Conservation (phyloP, 2,888 invertebrate species). For the Cataglyphis albicans region DNA sequence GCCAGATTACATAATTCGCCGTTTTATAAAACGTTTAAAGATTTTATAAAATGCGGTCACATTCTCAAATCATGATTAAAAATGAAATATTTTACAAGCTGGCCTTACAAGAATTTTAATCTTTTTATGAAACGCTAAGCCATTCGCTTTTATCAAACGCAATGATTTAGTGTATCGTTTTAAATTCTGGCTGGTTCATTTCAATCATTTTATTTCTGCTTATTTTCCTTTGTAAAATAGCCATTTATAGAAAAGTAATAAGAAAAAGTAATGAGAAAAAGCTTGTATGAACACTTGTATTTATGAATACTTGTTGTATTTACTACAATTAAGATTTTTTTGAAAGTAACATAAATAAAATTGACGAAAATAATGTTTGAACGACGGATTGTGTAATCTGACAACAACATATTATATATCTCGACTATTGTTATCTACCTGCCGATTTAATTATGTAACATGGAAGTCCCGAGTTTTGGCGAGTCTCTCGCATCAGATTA, state of each 20-base stretch:
- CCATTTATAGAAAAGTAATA: background rate
- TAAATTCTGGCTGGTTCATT: background rate
- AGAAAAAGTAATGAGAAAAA: background rate
- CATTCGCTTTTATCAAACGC: background rate
- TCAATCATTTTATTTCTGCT: background rate
- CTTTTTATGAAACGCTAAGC: too few relatives aligned
- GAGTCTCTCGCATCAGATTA: conserved; percentile 41
- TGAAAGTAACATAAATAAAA: background rate
- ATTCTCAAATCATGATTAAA: too few relatives aligned
- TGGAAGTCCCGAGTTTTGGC: conserved; percentile 37
- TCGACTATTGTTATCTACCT: conserved; percentile 35
- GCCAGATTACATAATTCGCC: too few relatives aligned
- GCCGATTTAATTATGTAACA: conserved; percentile 34
- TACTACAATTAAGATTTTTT: background rate
- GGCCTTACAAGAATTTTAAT: too few relatives aligned
- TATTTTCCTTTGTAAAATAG: background rate
- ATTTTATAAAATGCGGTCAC: too few relatives aligned
- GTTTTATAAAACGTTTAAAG: too few relatives aligned
- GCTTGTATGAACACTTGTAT: background rate
- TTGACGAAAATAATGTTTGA: background rate
- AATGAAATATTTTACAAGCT: too few relatives aligned
- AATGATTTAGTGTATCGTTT: background rate
- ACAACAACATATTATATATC: too few relatives aligned
- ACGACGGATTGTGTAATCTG: too few relatives aligned
- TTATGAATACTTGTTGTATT: background rate